Evolutionary conservation across 1,140 invertebrate species (phyloP), one percentile per base, ranked within the genome.

Genomic region (Ceratina calcarata): DNA sequence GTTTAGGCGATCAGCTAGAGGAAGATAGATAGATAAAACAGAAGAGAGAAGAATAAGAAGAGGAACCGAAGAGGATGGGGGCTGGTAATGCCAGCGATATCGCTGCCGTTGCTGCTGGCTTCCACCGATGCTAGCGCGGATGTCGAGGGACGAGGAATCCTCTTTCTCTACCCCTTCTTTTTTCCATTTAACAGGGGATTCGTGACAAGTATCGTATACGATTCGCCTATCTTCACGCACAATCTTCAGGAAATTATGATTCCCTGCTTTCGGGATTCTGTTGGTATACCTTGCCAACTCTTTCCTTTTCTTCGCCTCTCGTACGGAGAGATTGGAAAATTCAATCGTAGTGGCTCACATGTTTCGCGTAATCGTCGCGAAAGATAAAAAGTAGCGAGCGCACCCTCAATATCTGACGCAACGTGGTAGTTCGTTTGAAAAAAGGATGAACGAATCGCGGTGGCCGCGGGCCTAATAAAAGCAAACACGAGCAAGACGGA

Each of bases 161-260:
- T 64, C 61, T 45, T 60, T 18, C 53, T 53, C 67, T 49, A 15
- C 13, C 49, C 7, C 8, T 57, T 13, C 12, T 18, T 53, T 45
- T 74, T 60, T 1, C 49, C 49, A 45, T 66, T 58, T 74, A 55
- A 80, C 81, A 67, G 53, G 80, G 62, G 76, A 65, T 37, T 55
- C 73, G 58, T 71, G 83, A 82, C 78, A 80, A 75, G 68, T 76
- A 84, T 84, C 83, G 70, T 74, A 37, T 75, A 71, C 69, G 71
- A 73, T 65, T 82, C 75, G 76, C 61, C 53, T 74, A 82, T 76
- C 82, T 57, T 1, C 3, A 37, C 62, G 74, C 71, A 61, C 77
- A 60, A 83, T 87, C 62, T 85, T 69, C 65, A 64, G 68, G 74
- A 87, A 85, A 86, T 86, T 84, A 86, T 77, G 68, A 87, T 87